Base-by-base conservation (phyloP, 1,140 invertebrate genomes). In the Cephus cinctus region DNA sequence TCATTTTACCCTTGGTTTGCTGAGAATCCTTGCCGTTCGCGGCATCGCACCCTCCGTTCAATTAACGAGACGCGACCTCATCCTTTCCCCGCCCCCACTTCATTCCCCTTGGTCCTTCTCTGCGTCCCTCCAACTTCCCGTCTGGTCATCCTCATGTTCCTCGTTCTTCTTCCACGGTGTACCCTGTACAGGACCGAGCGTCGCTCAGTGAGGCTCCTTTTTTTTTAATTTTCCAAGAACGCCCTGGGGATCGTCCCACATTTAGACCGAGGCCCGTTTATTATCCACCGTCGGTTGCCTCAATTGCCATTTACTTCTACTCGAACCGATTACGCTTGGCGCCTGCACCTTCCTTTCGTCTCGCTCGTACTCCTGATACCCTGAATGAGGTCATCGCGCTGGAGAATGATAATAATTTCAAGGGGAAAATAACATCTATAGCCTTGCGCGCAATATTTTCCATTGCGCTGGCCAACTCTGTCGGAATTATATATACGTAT, bases 31-130 rank as follows among this genome's bases (percentile, higher is more conserved):
- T 50, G 35, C 31, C 47, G 52, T 49, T 48, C 39, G 25, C 52
- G 54, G 56, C 54, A 58, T 52, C 55, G 47, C 48, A 50, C 50
- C 47, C 16, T 40, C 34, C 34, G 55, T 58, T 52, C 57, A 58
- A 64, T 64, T 61, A 63, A 64, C 60, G 48, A 44, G 20, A 16
- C 14, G 22, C 23, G 32, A 41, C 51, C 36, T 49, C 32, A 49
- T 50, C 47, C 32, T 48, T 40, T 34, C 38, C 20, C 16, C 36
- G 52, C 47, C 47, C 60, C 56, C 43, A 54, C 54, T 40, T 44
- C 27, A 30, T 30, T 12, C 3, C 27, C 4, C 27, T 30, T 9
- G 11, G 9, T 12, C 14, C 27, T 30, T 30, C 2, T 0, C n/a
- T n/a, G n/a, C 27, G 27, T 15, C 34, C 34, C 34, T 11, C 15